Evolutionary conservation across 92 coral and sea anemone species (phyloP).

Genomic region (Zoanthus sociatus): DNA sequence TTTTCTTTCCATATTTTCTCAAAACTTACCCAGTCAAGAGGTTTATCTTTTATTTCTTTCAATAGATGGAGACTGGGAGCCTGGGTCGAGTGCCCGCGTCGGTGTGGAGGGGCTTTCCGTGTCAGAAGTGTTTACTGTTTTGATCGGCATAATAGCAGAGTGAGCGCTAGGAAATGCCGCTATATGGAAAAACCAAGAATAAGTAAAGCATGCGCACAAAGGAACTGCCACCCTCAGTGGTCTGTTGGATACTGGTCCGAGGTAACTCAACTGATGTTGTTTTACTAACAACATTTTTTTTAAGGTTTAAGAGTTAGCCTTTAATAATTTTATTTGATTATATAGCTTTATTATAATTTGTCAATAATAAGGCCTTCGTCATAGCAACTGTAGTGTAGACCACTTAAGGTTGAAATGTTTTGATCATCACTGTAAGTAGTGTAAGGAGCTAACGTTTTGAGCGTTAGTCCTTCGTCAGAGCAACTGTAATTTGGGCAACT

Average conservation of each 20-base stretch:
- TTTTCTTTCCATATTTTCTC: background rate
- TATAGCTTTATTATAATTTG: no score
- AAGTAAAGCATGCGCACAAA: constrained; percentile 48
- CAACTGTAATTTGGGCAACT: no score
- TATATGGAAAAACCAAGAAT: constrained; percentile 38
- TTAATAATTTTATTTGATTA: no score
- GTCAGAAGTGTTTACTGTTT: constrained; percentile 48
- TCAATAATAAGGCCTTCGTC: no score
- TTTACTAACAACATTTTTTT: background rate
- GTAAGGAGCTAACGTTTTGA: no score
- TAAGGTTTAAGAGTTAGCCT: no score
- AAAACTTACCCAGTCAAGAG: background rate
- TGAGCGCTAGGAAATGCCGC: constrained; percentile 54
- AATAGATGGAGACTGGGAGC: constrained; percentile 54
- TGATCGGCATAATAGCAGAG: constrained; percentile 37
- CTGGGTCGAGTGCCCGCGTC: constrained; percentile 58
- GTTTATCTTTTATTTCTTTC: background rate
- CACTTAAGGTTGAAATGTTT: no score
- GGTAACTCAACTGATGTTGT: constrained; percentile 12
- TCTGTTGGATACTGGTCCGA: constrained; percentile 65
- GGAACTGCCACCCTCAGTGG: constrained; percentile 64
- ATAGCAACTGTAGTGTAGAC: no score
- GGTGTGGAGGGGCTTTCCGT: constrained; percentile 57
- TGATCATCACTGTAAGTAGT: no score
- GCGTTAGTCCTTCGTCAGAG: no score